phyloP scores from a whole-genome alignment of 2,888 invertebrate genomes.

The Chymomyza caudatula region DNA sequence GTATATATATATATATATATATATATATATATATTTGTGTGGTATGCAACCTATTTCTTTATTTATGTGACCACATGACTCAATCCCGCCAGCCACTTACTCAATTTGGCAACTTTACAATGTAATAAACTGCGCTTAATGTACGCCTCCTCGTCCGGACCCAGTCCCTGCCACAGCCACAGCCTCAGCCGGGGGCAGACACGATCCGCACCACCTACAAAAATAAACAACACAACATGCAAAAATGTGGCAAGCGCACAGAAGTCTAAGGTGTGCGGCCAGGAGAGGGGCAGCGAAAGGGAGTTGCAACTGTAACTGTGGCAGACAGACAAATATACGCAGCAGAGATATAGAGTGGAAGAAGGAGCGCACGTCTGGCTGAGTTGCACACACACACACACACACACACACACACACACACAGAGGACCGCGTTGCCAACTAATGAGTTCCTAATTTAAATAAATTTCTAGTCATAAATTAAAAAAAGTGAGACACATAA shows the following conservation, averaged over 20 bases:
- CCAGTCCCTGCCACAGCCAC: background rate
- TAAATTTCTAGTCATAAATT: constrained; percentile 71
- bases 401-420: constrained; percentile 7
- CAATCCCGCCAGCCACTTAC: constrained; percentile 61
- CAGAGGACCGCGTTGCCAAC: constrained; percentile 49
- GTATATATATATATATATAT: background rate
- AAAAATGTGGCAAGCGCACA: constrained; percentile 1
- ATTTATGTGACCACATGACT: constrained; percentile 63
- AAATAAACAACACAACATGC: constrained; percentile 43
- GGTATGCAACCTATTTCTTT: constrained; percentile 9
- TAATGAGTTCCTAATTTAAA: constrained; percentile 73
- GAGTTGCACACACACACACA: background rate
- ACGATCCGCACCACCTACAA: constrained; percentile 29
- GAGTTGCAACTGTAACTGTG: too few species aligned
- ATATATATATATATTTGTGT: background rate
- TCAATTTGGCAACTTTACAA: constrained; percentile 61
- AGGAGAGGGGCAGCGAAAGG: background rate
- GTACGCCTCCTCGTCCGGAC: background rate
- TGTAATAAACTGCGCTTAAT: constrained; percentile 53
- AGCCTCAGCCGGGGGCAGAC: constrained; percentile 9
- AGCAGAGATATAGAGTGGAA: background rate
- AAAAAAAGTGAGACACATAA: constrained; percentile 59
- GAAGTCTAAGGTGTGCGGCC: background rate
- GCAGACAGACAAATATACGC: background rate
- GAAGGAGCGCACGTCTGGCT: background rate